Evolutionary conservation across 2,113 vertebrate species (phyloP).

Genomic region (Halichoeres trimaculatus): DNA sequence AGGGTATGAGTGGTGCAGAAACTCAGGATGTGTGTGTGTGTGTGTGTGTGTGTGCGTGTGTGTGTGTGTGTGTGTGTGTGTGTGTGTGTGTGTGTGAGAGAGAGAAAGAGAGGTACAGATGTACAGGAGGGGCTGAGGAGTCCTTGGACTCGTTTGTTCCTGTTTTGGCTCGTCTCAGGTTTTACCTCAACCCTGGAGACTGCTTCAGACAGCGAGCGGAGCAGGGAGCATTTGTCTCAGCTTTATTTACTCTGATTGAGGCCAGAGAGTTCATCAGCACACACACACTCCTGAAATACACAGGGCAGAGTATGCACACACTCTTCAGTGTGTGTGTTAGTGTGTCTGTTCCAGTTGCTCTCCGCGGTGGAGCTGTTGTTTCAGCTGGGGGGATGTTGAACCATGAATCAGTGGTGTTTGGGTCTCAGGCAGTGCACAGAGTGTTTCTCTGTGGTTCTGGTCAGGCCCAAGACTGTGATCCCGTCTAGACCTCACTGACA

Average conservation of each 20-base stretch:
- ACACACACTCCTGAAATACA: slow-evolving; percentile 6
- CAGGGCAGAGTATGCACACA: slow-evolving; percentile 7
- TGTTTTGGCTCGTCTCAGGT: slow-evolving; percentile 49
- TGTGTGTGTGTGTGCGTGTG: slow-evolving; percentile 1
- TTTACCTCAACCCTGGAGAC: slow-evolving; percentile 54
- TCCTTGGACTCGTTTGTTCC: slow-evolving; percentile 49
- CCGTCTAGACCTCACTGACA: slow-evolving; percentile 50
- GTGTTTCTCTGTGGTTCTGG: slow-evolving; percentile 42
- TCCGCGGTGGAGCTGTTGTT: slow-evolving; percentile 61
- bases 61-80: slow-evolving; percentile 3
- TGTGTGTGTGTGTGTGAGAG: slow-evolving; percentile 1
- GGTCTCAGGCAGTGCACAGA: slow-evolving; percentile 38
- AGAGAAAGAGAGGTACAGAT: slow-evolving; percentile 4
- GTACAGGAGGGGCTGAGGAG: neutral
- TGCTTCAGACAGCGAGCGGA: neutral
- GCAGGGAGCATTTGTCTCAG: slow-evolving; percentile 37
- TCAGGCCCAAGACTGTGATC: slow-evolving; percentile 54
- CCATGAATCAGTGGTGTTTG: slow-evolving; percentile 61
- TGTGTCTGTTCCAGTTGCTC: slow-evolving; percentile 45
- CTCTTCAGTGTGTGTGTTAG: slow-evolving; percentile 14
- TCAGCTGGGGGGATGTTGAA: slow-evolving; percentile 72
- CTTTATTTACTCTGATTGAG: slow-evolving; percentile 37
- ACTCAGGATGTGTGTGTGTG: slow-evolving; percentile 65
- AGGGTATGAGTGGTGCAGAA: slow-evolving; percentile 45
- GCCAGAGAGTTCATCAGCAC: slow-evolving; percentile 39